Base-by-base conservation (phyloP, 64 coral and sea anemone genomes). In the Montipora cactus region DNA sequence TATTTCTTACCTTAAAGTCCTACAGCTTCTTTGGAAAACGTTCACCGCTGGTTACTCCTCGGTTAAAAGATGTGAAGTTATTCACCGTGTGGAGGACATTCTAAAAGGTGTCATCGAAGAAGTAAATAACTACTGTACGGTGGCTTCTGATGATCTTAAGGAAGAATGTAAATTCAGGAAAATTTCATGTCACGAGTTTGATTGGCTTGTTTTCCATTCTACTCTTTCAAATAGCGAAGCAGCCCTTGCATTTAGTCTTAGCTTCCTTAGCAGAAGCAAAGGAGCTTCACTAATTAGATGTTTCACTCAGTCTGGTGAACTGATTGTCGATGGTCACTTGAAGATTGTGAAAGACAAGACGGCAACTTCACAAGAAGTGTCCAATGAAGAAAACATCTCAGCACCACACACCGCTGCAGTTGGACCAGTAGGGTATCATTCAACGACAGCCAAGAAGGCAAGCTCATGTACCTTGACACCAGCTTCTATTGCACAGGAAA, bases 121-220 rank as follows among this genome's bases (percentile, higher is more conserved):
- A 23, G 0, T 71, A 21, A 19, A 71, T 0, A 71, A 71, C 5
- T 71, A 71, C 68, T 71, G 68, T 9, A 71, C 4, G 68, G 68
- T 0, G 1, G 68, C 8, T 14, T 15, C 0, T 2, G 2, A 19
- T 21, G 16, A 0, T 2, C 68, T 21, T 28, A 5, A 21, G 4
- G 4, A 23, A 6, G 68, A 71, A 21, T 37, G 28, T 37, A 8
- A 21, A 1, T 2, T 71, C 22, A 19, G 59, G 23, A 10, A 58
- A 46, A 83, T 83, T 16, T 58, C 80, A 44, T 47, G 62, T 22
- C 21, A 59, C 3, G 82, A 70, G 2, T 16, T 85, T 0, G 82
- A 85, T 45, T 85, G 61, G 82, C 82, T 85, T 20, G 64, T 49
- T 48, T n/a, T 85, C 3, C 45, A 85, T 85, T 71, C 64, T 0